These are phyloP conservation scores for Pseudococcus jackbeardsleyi DNA, from an alignment of 2,888 invertebrate genomes.

Conservation along the genomic window DNA sequence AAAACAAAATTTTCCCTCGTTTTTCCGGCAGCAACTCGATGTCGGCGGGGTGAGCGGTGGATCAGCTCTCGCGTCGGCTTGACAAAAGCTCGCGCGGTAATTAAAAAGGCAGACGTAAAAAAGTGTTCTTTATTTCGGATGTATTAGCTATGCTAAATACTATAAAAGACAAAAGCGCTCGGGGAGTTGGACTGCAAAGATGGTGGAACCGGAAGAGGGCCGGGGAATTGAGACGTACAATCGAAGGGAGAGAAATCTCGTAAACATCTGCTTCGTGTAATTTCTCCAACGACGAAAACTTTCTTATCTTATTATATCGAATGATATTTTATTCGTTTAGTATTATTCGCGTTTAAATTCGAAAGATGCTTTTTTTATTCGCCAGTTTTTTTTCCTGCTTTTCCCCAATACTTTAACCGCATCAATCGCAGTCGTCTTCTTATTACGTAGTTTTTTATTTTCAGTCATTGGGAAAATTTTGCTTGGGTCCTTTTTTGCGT, in stretches of 20 bases:
- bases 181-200: neutral
- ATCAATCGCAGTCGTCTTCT: neutral
- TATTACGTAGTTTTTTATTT: neutral
- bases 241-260: neutral
- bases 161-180: neutral
- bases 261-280: constrained; percentile 12
- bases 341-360: constrained; percentile 12
- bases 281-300: neutral
- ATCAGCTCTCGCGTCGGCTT: neutral
- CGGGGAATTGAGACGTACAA: neutral
- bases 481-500: too few species aligned
- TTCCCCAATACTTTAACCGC: neutral
- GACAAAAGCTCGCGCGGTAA: neutral
- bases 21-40: too few species aligned
- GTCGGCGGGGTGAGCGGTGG: neutral
- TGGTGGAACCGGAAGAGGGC: neutral
- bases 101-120: constrained; percentile 9
- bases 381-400: neutral
- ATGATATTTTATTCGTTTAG: neutral
- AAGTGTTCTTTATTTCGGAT: neutral
- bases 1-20: neutral
- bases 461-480: too few species aligned
- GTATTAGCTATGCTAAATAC: neutral
- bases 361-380: neutral
- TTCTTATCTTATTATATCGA: constrained; percentile 17